Conservation (phyloP, 2,797 vertebrate genomes). For the Emydoidea blandingii region DNA sequence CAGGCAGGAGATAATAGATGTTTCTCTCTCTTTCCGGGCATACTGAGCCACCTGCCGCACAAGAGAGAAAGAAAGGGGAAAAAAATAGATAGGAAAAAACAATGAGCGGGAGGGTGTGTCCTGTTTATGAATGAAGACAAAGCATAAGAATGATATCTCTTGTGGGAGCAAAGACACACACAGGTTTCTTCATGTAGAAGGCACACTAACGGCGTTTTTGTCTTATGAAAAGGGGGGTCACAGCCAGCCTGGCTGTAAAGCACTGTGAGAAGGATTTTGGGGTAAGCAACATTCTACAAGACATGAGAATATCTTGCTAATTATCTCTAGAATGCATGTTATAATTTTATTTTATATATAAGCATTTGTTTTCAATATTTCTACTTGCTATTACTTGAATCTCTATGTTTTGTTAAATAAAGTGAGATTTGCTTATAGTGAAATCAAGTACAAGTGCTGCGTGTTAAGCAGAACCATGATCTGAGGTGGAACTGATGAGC, state of each 20-base stretch:
- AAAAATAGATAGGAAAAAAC: not conserved
- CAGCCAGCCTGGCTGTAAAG: not conserved
- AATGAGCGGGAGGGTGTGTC: not conserved
- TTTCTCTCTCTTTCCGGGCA: not conserved
- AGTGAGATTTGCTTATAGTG: not conserved
- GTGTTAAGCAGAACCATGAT: not conserved
- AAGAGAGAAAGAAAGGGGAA: rapidly evolving
- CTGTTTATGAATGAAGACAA: not conserved
- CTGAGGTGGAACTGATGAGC: not conserved
- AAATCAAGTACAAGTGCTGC: not conserved
- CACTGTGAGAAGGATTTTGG: not conserved
- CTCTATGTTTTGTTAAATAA: not conserved
- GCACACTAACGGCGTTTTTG: not conserved
- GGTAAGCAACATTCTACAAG: not conserved
- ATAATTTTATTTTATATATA: not conserved
- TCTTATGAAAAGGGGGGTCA: not conserved
- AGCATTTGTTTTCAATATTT: not conserved
- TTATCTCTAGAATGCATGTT: not conserved
- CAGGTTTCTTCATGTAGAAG: not conserved
- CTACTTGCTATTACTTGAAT: not conserved
- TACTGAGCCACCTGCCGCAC: not conserved
- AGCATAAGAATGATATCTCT: not conserved
- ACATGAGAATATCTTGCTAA: not conserved
- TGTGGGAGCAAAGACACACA: not conserved
- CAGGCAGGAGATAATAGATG: not conserved